Evolutionary conservation across 2,797 vertebrate species (phyloP), one percentile per base, ranked within the genome.

Genomic region (Acestrorhynchus altus): DNA sequence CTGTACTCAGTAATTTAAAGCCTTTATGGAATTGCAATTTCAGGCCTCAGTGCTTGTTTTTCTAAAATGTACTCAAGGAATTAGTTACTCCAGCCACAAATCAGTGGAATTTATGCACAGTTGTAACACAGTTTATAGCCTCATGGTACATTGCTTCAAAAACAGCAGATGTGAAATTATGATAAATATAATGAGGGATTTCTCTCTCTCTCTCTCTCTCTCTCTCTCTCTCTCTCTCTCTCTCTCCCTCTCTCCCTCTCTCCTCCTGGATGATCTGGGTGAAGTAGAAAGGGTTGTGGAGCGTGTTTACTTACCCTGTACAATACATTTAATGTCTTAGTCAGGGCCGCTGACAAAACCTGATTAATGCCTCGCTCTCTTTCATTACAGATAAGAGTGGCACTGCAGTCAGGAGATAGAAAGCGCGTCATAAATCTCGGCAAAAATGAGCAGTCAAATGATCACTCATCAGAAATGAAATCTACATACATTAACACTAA

Each of bases 101-200:
- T 98, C 97, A 97, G 96, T 94, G 94, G 95, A 96, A 98, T 98
- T 98, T 98, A 98, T 97, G 96, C 96, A 95, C 94, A 95, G 96
- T 96, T 98, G 97, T 98, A 98, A 97, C 96, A 96, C 96, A 96
- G 95, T 98, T 98, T 98, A 98, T 97, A 95, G 95, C 95, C 96
- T 96, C 96, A 97, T 96, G 96, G 95, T 97, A 97, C 97, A 98
- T 97, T 96, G 96, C 95, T 97, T 97, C 96, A 98, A 98, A 98
- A 98, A 99, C 97, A 99, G 96, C 97, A 98, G 97, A 99, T 98
- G 96, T 98, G 96, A 97, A 99, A 98, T 97, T 97, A 98, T 98
- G 96, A 98, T 98, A 98, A 99, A 98, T 98, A 98, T 98, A 99
- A 98, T 96, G 95, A 98, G 95, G 93, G 91, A 92, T 96, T 95